phyloP scores from a whole-genome alignment of 1,140 invertebrate genomes.

The Heliconius melpomene region DNA sequence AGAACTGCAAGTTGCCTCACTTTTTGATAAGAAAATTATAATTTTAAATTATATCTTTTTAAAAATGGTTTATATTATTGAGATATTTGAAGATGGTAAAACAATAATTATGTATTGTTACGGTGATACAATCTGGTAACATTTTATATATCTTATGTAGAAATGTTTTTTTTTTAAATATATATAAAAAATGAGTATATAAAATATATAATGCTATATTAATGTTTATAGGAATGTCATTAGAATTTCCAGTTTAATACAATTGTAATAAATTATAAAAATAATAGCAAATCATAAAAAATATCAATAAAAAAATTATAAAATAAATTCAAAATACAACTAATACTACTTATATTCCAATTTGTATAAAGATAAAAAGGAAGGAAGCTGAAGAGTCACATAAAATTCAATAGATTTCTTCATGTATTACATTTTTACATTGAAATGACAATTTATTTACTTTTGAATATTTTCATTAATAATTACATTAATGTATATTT shows the following conservation, averaged over 20 bases:
- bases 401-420: neutral
- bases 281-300: constrained; percentile 12
- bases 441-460: neutral
- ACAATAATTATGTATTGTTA: neutral
- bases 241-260: neutral
- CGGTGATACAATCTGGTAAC: neutral
- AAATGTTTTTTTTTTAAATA: neutral
- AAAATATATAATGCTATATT: neutral
- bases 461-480: neutral
- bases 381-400: neutral
- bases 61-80: neutral
- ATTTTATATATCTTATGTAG: neutral
- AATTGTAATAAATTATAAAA: neutral
- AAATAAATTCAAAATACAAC: constrained; percentile 12
- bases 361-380: constrained; percentile 17
- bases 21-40: neutral
- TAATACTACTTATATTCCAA: constrained; percentile 9
- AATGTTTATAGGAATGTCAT: constrained; percentile 1
- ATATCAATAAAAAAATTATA: constrained; percentile 16
- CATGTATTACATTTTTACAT: neutral
- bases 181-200: constrained; percentile 3
- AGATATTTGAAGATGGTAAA: neutral
- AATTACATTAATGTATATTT: neutral
- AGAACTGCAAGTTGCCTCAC: neutral
- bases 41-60: neutral